These are phyloP conservation scores for Anabas testudineus DNA, from an alignment of 2,797 vertebrate species.

Conservation along the genomic window DNA sequence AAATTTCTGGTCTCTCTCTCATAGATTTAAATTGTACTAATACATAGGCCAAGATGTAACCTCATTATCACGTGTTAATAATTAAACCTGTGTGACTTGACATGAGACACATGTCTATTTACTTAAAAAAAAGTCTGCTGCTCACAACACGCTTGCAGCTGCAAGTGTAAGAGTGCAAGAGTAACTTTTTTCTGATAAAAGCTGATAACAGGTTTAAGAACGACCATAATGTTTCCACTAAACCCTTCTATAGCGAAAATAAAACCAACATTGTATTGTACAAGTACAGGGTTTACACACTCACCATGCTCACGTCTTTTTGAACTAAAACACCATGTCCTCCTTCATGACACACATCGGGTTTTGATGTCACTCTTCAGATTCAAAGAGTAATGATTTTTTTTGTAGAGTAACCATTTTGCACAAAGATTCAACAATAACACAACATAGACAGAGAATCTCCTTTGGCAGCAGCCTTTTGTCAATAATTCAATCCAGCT, in stretches of 20 bases:
- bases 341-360: conserved; percentile 12
- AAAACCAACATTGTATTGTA: too few relatives aligned
- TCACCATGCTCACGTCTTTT: neutral
- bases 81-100: neutral
- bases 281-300: too few relatives aligned
- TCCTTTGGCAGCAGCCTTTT: neutral
- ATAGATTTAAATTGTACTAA: too few relatives aligned
- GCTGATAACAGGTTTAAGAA: neutral
- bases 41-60: too few relatives aligned
- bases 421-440: conserved; percentile 8
- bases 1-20: too few relatives aligned
- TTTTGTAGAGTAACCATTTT: conserved; percentile 23
- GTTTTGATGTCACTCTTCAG: conserved; percentile 19
- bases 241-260: too few relatives aligned
- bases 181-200: neutral
- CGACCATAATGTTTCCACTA: too few relatives aligned
- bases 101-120: neutral
- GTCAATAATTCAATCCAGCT: conserved; percentile 10
- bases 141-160: neutral
- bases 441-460: neutral
- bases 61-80: too few relatives aligned
- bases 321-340: neutral
- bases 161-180: neutral
- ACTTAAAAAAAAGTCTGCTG: neutral
- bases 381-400: conserved; percentile 8